A percentile compares a stretch with the other conserved stretches of the same genome.
These are phyloP conservation scores for pig (Sus scrofa) DNA, from an alignment of 2,113 vertebrate species.

Conservation along the genomic window DNA sequence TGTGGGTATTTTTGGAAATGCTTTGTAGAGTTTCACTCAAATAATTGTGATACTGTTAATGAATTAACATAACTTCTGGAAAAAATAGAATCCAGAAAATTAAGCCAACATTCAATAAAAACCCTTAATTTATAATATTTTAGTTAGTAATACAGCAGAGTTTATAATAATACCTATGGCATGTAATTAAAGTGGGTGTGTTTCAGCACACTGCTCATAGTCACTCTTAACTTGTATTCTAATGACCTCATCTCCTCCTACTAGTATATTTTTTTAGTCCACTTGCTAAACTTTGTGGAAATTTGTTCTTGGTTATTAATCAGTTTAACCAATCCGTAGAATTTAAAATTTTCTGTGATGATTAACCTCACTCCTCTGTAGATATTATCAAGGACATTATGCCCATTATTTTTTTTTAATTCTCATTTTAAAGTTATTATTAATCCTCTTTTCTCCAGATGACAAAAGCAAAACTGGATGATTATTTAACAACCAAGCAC, in stretches of 20 bases:
- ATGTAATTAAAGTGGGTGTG: conserved; percentile 6
- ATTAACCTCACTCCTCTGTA: conserved; percentile 65
- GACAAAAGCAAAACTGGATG: conserved; percentile 74
- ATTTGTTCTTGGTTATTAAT: conserved; percentile 59
- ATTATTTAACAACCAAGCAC: conserved; percentile 71
- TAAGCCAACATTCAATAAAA: conserved; percentile 20
- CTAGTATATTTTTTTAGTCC: not conserved
- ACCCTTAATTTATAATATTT: not conserved
- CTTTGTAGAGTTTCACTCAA: conserved; percentile 43
- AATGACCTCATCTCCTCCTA: conserved; percentile 52
- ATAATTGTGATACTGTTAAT: not conserved
- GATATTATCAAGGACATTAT: not conserved
- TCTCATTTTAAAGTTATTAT: conserved; percentile 68
- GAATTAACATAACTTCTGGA: conserved; percentile 27
- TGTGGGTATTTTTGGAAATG: not conserved
- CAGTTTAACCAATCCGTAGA: conserved; percentile 52
- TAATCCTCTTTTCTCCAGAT: conserved; percentile 66
- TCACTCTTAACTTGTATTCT: not conserved
- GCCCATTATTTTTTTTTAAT: conserved; percentile 63
- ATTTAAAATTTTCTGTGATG: conserved; percentile 30
- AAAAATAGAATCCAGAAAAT: conserved; percentile 39
- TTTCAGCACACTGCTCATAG: not conserved
- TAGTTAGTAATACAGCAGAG: not conserved
- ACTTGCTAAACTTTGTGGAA: conserved; percentile 39
- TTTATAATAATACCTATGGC: conserved; percentile 40